Evolutionary conservation across 2,113 vertebrate genomes (phyloP).

Genomic region (Nothobranchius kuhntae): DNA sequence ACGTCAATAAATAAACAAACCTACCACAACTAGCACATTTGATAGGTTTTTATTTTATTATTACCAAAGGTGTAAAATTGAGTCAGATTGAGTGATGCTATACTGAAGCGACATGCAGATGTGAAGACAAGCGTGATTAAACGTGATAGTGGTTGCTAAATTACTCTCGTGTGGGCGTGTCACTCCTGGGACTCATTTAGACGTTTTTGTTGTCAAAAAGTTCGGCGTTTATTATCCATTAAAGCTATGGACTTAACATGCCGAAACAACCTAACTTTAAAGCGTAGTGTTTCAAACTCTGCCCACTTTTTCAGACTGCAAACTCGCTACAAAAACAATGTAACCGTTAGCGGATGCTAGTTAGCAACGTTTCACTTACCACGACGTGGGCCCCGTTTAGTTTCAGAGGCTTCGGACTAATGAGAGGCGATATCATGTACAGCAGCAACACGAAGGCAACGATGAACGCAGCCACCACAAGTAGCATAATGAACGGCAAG

Average conservation of each 20-base stretch:
- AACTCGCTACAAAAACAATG: not conserved
- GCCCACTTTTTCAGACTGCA: not conserved
- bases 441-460: conserved; percentile 91
- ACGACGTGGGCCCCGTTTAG: conserved; percentile 94
- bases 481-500: conserved; percentile 82
- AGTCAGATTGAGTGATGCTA: too few species aligned
- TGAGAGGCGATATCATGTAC: conserved; percentile 92
- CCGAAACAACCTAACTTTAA: not conserved
- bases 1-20: too few species aligned
- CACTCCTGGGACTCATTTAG: not conserved
- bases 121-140: too few species aligned
- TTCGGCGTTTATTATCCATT: not conserved
- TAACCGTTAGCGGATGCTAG: too few species aligned
- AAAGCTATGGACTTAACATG: not conserved
- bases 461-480: conserved; percentile 86
- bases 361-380: conserved; percentile 82
- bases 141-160: too few species aligned
- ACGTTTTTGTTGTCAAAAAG: not conserved
- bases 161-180: not conserved
- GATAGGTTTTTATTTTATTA: too few species aligned
- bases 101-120: too few species aligned
- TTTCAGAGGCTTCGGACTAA: conserved; percentile 91
- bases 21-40: too few species aligned
- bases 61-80: too few species aligned
- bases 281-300: not conserved